phyloP scores from a whole-genome alignment of 2,797 vertebrate genomes.

The Poeciliopsis turneri region DNA sequence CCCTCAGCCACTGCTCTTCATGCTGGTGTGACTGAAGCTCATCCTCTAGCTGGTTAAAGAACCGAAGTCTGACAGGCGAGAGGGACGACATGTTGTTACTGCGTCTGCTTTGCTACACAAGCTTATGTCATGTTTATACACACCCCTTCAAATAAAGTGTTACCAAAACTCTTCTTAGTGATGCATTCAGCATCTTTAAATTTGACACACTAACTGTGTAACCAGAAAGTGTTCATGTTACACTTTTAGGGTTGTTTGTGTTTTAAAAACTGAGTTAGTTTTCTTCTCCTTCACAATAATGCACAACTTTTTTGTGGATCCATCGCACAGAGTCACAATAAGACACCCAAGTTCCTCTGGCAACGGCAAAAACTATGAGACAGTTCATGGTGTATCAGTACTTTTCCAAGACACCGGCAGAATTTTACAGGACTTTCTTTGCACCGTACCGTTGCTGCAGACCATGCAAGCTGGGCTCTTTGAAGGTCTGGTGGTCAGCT shows the following conservation, averaged over 20 bases:
- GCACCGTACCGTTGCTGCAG: constrained; percentile 89
- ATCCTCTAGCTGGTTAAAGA: constrained; percentile 94
- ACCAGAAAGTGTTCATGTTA: background rate
- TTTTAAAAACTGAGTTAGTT: background rate
- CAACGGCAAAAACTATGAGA: background rate
- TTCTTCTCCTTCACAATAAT: background rate
- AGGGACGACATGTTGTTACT: background rate
- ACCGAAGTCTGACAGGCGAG: constrained; percentile 82
- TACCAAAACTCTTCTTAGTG: background rate
- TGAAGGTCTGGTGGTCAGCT: constrained; percentile 85
- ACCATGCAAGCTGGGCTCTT: constrained; percentile 86
- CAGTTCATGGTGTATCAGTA: background rate
- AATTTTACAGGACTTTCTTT: background rate
- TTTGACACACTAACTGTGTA: background rate
- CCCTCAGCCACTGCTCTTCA: constrained; percentile 93
- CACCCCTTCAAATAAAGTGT: too few relatives aligned
- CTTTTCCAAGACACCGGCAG: background rate
- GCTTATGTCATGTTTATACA: too few relatives aligned
- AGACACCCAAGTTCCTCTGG: background rate
- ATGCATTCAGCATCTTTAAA: background rate
- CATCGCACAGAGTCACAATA: background rate
- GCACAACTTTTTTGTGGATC: background rate
- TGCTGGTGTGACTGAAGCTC: constrained; percentile 93
- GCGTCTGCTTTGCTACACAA: background rate
- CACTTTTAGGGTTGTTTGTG: background rate